Evolutionary conservation across 2,113 vertebrate genomes (phyloP).

Genomic region (Corythornis vintsioides): DNA sequence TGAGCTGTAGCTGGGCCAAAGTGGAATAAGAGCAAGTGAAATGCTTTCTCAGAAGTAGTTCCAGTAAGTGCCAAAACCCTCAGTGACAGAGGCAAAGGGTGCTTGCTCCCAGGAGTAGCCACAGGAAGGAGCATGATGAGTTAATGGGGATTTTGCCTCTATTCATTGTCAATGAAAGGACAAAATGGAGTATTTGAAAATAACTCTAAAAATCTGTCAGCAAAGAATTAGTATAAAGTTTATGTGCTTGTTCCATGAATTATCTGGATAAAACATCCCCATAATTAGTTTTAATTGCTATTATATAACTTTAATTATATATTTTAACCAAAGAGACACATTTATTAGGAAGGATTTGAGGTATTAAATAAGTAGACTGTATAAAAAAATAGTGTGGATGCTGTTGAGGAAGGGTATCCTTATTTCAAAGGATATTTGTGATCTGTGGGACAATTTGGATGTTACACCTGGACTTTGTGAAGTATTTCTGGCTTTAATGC

Average conservation of each 20-base stretch:
- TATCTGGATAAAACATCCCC: background rate
- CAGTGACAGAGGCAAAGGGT: fast-evolving
- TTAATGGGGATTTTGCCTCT: background rate
- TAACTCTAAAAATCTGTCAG: background rate
- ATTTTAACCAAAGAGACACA: background rate
- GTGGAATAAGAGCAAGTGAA: background rate
- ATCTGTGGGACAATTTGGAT: background rate
- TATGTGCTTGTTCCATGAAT: background rate
- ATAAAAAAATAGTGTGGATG: background rate
- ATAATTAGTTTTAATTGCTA: constrained; percentile 11
- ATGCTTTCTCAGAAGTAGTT: fast-evolving
- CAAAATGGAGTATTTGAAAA: background rate
- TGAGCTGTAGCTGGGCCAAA: background rate
- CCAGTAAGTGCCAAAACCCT: background rate
- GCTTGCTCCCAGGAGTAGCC: background rate
- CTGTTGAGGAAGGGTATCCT: background rate
- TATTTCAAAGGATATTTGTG: background rate
- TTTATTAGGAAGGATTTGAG: background rate
- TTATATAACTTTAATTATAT: background rate
- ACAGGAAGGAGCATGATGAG: background rate
- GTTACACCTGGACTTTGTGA: background rate
- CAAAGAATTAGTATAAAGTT: background rate
- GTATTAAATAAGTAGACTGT: background rate
- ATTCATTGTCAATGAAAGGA: background rate
- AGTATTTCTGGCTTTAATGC: background rate